phyloP scores from a whole-genome alignment of 1,140 invertebrate species.

The Monomorium pharaonis region DNA sequence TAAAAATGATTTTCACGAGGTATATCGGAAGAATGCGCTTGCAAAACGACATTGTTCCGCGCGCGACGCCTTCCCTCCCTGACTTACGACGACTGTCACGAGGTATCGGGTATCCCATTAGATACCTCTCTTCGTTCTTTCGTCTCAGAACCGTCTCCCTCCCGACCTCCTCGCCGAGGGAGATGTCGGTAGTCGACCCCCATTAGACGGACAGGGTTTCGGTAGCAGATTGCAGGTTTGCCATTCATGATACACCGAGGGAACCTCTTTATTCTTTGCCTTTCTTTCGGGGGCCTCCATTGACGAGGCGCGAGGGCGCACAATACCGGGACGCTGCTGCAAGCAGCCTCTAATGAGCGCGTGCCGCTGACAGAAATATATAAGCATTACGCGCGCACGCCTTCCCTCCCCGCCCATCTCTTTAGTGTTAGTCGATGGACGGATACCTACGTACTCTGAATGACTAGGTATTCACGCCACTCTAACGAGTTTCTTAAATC shows the following conservation, averaged over 20 bases:
- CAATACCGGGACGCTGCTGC: constrained; percentile 70
- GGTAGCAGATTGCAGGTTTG: constrained; percentile 77
- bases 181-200: constrained; percentile 46
- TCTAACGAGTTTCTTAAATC: neutral
- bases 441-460: constrained; percentile 26
- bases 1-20: neutral
- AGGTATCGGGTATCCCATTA: constrained; percentile 55
- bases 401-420: neutral
- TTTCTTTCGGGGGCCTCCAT: constrained; percentile 75
- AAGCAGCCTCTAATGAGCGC: constrained; percentile 81
- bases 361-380: constrained; percentile 81
- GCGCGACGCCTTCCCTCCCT: neutral
- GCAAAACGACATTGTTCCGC: neutral
- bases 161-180: neutral
- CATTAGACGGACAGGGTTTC: constrained; percentile 72
- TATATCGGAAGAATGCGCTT: neutral
- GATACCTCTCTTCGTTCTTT: neutral
- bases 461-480: constrained; percentile 1
- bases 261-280: constrained; percentile 75
- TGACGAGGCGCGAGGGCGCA: constrained; percentile 73
- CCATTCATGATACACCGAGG: constrained; percentile 72
- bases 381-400: constrained; percentile 68
- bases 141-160: neutral
- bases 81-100: constrained; percentile 5
- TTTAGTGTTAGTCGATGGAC: neutral